Conservation (phyloP, 2,797 vertebrate genomes). For the Rhyacichthys aspro region DNA sequence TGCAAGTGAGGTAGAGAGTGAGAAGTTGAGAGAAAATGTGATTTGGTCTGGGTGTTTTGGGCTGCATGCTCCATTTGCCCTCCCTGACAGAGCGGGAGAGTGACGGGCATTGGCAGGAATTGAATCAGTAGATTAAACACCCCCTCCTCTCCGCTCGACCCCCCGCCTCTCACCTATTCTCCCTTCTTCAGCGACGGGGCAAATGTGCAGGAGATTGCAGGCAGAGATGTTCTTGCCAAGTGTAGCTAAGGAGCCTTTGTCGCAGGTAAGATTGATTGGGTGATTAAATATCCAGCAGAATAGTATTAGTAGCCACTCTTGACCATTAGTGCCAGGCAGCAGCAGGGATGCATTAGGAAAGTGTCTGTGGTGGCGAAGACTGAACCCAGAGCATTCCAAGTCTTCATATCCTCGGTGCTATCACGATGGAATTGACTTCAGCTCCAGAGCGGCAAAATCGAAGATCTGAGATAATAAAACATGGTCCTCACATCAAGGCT, state of each 20-base stretch:
- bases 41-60: constrained; percentile 78
- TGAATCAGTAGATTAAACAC: constrained; percentile 86
- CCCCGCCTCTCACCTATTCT: constrained; percentile 45
- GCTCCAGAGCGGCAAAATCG: constrained; percentile 24
- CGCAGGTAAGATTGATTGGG: constrained; percentile 83
- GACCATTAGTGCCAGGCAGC: constrained; percentile 73
- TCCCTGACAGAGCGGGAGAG: constrained; percentile 76
- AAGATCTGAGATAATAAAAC: constrained; percentile 46
- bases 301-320: constrained; percentile 78
- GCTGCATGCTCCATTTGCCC: constrained; percentile 81
- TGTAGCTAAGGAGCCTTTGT: constrained; percentile 77
- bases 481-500: constrained; percentile 15
- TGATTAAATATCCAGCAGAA: constrained; percentile 82
- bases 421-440: constrained; percentile 32
- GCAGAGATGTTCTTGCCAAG: constrained; percentile 79
- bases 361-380: constrained; percentile 45
- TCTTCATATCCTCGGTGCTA: constrained; percentile 42
- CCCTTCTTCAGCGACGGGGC: constrained; percentile 60
- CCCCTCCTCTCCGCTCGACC: constrained; percentile 48
- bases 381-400: constrained; percentile 31
- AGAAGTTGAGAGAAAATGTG: constrained; percentile 76
- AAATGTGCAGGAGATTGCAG: constrained; percentile 78
- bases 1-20: constrained; percentile 48
- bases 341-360: constrained; percentile 54
- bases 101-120: constrained; percentile 81